Evolutionary conservation across 2,113 vertebrate genomes (phyloP).

Genomic region (Pachypanchax playfairii): DNA sequence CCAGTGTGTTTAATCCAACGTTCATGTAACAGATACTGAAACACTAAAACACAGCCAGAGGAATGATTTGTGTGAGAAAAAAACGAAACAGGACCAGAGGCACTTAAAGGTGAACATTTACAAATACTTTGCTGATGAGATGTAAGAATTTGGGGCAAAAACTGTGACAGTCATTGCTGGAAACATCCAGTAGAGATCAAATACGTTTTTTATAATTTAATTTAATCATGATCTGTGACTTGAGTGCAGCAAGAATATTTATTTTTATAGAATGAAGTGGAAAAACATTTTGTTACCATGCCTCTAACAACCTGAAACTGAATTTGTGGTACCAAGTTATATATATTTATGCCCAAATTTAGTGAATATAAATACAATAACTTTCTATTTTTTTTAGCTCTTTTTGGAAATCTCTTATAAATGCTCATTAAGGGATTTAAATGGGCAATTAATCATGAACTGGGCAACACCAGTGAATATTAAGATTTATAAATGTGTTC

Average conservation of each 20-base stretch:
- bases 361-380: no score
- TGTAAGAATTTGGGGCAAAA: neutral
- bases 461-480: no score
- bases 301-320: neutral
- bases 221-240: slow-evolving; percentile 6
- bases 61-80: slow-evolving; percentile 37
- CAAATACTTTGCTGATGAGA: slow-evolving; percentile 9
- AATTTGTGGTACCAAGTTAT: slow-evolving; percentile 5
- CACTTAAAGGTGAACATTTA: slow-evolving; percentile 65
- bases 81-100: slow-evolving; percentile 51
- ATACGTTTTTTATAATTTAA: neutral
- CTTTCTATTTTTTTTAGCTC: no score
- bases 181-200: neutral
- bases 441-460: neutral
- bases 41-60: slow-evolving; percentile 18
- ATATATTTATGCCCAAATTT: neutral
- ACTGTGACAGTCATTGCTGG: neutral
- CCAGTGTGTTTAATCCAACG: neutral
- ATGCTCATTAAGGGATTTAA: neutral
- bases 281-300: neutral
- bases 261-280: neutral
- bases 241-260: slow-evolving; percentile 1
- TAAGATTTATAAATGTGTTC: neutral
- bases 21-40: neutral
- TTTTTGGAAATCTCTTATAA: neutral